Base-by-base conservation (phyloP, 2,113 vertebrate species). In the Tautogolabrus adspersus region DNA sequence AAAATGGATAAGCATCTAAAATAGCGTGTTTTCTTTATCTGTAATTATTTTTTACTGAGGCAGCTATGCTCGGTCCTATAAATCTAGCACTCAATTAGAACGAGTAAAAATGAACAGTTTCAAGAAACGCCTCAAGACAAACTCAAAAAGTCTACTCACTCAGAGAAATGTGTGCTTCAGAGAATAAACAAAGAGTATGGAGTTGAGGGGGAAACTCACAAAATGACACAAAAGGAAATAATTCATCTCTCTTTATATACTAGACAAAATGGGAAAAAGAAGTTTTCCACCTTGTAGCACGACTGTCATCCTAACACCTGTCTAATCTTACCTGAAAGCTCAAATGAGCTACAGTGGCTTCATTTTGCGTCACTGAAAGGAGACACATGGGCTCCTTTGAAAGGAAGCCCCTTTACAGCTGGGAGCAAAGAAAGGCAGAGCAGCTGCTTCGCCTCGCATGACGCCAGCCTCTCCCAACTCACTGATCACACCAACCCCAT, bases 311-410 rank as follows among this genome's bases (percentile, higher is more conserved):
- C 73, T 59, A 66, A 75, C 85, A 89, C 87, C 87, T 88, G 89
- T 85, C 68, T 66, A 71, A 81, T 87, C 75, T 85, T 72, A 85
- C 90, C 79, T 51, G 67, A 71, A 55, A 79, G 13, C 79, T 77
- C 72, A 71, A 75, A 77, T 78, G 63, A 75, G 83, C 75, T 59
- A 66, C 55, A 80, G 66, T 72, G 83, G 72, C 75, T 84, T 70
- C 82, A 71, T 84, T 81, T 79, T 78, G 70, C 81, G 62, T 9
- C 16, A 30, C 47, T 90, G 85, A 90, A 89, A 84, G 55, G 72
- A 78, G 72, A 86, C 70, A 81, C 81, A 83, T 73, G 84, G 81
- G 68, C 79, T 87, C 49, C 68, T 82, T 81, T 90, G 73, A 88
- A 87, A 88, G 77, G 37, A 85, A 88, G 65, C 71, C 15, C 67